phyloP scores from a whole-genome alignment of 2,888 invertebrate species.

The Folsomia manolachei region DNA sequence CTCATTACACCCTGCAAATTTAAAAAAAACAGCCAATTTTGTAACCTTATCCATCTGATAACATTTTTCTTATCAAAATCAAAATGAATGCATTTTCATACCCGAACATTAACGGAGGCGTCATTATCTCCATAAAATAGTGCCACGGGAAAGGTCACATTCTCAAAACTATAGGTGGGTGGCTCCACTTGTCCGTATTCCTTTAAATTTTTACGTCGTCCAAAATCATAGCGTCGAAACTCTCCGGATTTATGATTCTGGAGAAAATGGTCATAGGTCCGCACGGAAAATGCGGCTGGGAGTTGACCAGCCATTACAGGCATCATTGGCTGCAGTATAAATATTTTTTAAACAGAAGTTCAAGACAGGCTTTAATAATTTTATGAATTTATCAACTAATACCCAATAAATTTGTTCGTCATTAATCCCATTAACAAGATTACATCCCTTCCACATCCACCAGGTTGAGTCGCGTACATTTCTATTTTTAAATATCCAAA shows the following conservation, averaged over 20 bases:
- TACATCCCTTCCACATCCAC: neutral
- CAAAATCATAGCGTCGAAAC: constrained; percentile 53
- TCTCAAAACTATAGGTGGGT: constrained; percentile 17
- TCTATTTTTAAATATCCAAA: neutral
- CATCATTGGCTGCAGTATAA: neutral
- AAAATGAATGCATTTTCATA: too few relatives aligned
- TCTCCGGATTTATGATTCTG: neutral
- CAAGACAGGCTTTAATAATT: neutral
- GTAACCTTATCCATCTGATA: too few relatives aligned
- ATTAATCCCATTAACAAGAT: neutral
- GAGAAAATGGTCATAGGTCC: neutral
- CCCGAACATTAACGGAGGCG: neutral
- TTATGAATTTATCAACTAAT: neutral
- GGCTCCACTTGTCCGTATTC: constrained; percentile 20
- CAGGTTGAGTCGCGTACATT: neutral
- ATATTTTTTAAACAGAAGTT: neutral
- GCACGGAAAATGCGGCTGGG: neutral
- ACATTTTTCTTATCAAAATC: too few relatives aligned
- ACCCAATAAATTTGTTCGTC: constrained; percentile 12
- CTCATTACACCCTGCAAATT: constrained; percentile 23
- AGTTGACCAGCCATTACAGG: neutral
- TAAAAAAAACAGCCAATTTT: neutral
- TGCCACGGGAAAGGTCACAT: constrained; percentile 42
- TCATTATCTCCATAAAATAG: constrained; percentile 52
- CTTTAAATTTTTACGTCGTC: constrained; percentile 1